Evolutionary conservation across 2,113 vertebrate genomes (phyloP).

Genomic region (Barnardius zonarius): DNA sequence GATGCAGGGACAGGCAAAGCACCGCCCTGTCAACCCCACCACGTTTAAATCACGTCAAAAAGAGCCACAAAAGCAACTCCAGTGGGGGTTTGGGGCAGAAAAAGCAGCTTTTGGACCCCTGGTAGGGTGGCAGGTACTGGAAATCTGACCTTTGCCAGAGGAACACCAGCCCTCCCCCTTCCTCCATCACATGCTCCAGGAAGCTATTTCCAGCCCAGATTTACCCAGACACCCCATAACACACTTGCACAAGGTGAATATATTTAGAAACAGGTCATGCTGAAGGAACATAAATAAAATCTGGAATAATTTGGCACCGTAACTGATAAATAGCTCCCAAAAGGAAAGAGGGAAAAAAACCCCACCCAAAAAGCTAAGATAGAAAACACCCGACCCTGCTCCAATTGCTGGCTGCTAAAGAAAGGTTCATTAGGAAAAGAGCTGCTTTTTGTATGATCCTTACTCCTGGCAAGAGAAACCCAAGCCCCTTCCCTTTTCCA

Average conservation of each 20-base stretch:
- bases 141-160: not conserved
- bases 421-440: not conserved
- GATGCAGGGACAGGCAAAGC: rapidly evolving
- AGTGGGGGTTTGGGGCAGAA: not conserved
- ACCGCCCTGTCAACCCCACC: not conserved
- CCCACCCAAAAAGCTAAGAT: not conserved
- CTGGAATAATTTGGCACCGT: not conserved
- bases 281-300: not conserved
- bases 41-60: not conserved
- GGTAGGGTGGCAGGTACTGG: not conserved
- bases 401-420: not conserved
- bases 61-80: not conserved
- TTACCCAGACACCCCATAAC: not conserved
- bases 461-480: not conserved
- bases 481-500: not conserved
- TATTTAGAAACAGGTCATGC: not conserved
- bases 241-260: not conserved
- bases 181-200: not conserved
- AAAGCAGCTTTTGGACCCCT: not conserved
- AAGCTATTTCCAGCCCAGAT: constrained; percentile 1
- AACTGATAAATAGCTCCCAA: not conserved
- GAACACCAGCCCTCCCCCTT: not conserved
- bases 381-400: not conserved
- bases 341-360: not conserved
- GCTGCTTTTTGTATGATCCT: not conserved